Evolutionary conservation across 2,888 invertebrate genomes (phyloP).

Genomic region (Cataglyphis rosenhaueri): DNA sequence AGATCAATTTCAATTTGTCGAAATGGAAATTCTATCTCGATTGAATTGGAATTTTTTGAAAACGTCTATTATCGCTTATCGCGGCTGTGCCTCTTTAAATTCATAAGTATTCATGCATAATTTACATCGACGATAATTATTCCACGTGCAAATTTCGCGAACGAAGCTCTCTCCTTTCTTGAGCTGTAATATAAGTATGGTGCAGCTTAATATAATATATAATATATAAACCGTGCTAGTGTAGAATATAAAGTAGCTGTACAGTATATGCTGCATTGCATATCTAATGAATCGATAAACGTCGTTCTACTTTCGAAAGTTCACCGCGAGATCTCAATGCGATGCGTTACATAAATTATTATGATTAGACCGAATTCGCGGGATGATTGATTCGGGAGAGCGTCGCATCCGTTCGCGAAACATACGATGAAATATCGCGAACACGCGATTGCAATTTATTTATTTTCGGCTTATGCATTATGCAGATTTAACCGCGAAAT

Average conservation of each 20-base stretch:
- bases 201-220: conserved; percentile 26
- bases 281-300: conserved; percentile 49
- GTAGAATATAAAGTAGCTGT: conserved; percentile 37
- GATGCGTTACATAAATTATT: conserved; percentile 24
- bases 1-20: neutral
- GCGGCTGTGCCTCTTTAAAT: conserved; percentile 24
- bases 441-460: conserved; percentile 12
- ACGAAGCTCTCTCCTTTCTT: neutral
- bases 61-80: neutral
- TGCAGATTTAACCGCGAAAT: conserved; percentile 23
- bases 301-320: conserved; percentile 43
- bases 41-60: conserved; percentile 18
- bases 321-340: conserved; percentile 33
- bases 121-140: conserved; percentile 40
- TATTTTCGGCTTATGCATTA: conserved; percentile 5
- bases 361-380: neutral
- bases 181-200: conserved; percentile 25
- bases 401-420: neutral
- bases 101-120: conserved; percentile 28
- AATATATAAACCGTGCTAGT: conserved; percentile 34
- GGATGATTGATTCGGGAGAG: conserved; percentile 23
- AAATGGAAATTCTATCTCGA: neutral
- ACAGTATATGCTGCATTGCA: conserved; percentile 30
- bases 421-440: neutral
- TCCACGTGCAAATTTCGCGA: conserved; percentile 24